phyloP scores from a whole-genome alignment of 2,888 invertebrate genomes.

The Drosophila nr. perissopoda region DNA sequence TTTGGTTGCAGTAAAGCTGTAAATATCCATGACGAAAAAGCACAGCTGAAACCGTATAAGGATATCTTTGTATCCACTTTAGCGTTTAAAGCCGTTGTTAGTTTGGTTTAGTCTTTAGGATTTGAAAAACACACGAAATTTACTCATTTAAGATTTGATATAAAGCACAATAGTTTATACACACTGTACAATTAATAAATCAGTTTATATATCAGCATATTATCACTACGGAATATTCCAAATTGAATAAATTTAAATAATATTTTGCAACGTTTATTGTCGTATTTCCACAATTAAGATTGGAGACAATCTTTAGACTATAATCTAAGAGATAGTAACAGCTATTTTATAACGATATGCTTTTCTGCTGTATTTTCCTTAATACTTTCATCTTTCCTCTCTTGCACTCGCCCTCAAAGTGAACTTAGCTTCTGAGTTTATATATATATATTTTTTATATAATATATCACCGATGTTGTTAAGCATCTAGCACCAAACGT shows the following conservation, averaged over 20 bases:
- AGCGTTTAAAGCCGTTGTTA: neutral
- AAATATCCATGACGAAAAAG: neutral
- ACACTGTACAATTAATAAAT: neutral
- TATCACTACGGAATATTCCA: neutral
- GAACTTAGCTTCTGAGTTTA: neutral
- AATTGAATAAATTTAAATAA: neutral
- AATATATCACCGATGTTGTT: neutral
- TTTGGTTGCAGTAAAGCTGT: neutral
- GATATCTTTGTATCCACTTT: neutral
- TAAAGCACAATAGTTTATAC: neutral
- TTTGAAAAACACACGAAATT: neutral
- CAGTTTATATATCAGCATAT: neutral
- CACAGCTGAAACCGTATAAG: neutral
- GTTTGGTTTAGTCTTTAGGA: neutral
- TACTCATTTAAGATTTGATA: neutral
- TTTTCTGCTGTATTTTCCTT: neutral
- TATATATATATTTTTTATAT: neutral
- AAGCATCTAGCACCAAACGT: neutral
- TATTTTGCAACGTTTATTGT: neutral
- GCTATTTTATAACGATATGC: neutral
- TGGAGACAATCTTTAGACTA: neutral
- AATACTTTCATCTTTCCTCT: neutral
- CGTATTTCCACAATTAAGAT: neutral
- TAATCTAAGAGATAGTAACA: neutral
- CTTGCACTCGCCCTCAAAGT: neutral